Evolutionary conservation across 2,888 invertebrate genomes (phyloP).

Genomic region (Pemphredon lugubris): DNA sequence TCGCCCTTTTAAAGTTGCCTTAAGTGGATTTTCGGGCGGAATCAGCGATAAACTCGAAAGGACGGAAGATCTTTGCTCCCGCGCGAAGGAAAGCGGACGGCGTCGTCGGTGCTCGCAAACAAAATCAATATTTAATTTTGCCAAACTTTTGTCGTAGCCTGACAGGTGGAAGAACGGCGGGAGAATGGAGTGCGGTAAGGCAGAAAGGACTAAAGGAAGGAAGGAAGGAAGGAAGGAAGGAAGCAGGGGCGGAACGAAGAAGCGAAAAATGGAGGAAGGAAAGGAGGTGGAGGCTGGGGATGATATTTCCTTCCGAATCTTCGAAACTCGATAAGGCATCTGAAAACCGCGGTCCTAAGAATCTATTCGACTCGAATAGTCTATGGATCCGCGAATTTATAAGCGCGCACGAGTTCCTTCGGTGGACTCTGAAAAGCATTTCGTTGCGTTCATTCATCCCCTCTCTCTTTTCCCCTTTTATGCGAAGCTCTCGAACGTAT

Average conservation of each 20-base stretch:
- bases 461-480: not conserved
- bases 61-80: conserved; percentile 13
- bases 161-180: conserved; percentile 16
- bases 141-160: conserved; percentile 53
- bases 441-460: conserved; percentile 24
- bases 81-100: not conserved
- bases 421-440: conserved; percentile 51
- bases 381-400: conserved; percentile 36
- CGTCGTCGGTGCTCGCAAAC: conserved; percentile 43
- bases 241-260: conserved; percentile 1
- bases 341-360: conserved; percentile 37
- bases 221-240: conserved; percentile 2
- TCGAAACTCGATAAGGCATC: conserved; percentile 64
- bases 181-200: conserved; percentile 7
- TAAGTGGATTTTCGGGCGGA: conserved; percentile 57
- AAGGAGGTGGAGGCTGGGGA: conserved; percentile 1
- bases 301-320: conserved; percentile 56
- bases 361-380: conserved; percentile 32
- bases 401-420: conserved; percentile 49
- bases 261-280: not conserved
- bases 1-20: conserved; percentile 54
- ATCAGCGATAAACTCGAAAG: conserved; percentile 55
- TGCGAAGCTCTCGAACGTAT: not conserved
- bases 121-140: conserved; percentile 72
- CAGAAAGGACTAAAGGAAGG: conserved; percentile 20